Evolutionary conservation across 2,113 vertebrate species (phyloP), one percentile per base, ranked within the genome.

Genomic region (Catharus minimus): DNA sequence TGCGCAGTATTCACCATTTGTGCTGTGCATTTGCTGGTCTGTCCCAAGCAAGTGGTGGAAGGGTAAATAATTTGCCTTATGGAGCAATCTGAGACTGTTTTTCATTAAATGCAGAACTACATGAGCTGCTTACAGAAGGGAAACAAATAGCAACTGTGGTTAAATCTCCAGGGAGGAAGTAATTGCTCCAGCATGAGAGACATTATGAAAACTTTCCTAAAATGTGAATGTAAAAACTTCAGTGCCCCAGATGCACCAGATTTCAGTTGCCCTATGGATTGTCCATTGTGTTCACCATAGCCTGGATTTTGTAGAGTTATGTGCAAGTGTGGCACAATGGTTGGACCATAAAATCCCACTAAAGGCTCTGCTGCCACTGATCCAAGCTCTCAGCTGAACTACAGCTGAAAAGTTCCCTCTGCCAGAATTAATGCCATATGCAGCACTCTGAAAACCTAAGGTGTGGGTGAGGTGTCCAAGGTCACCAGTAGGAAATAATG

Each of bases 91-190:
- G 17, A 78, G 32, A 62, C 18, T 66, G 26, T 71, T 82, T 82
- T 88, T 76, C 82, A 77, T 89, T 68, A 92, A 92, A 75, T 21
- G 39, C n/a, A 61, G 32, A 69, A 50, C 21, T 60, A 67, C 28
- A 66, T 12, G 36, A 80, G 39, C 56, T 85, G 65, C 43, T 92
- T 92, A 41, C 33, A 88, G 50, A 89, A 77, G 22, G n/a, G 28
- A 80, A 74, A 73, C 49, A 83, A 86, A 57, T 19, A 82, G 50
- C 55, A 79, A 80, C 85, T 18, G 4, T 24, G 84, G 5, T 90
- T 80, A 57, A 74, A 55, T 67, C 58, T 71, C 56, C 50, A 30
- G 66, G 15, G 44, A 90, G 56, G 49, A 69, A 81, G 43, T 44
- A 44, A 39, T 15, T 79, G 16, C 26, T 93, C 15, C 15, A 17